Evolutionary conservation across 2,113 vertebrate species (phyloP).

Genomic region (Corythoichthys intestinalis): DNA sequence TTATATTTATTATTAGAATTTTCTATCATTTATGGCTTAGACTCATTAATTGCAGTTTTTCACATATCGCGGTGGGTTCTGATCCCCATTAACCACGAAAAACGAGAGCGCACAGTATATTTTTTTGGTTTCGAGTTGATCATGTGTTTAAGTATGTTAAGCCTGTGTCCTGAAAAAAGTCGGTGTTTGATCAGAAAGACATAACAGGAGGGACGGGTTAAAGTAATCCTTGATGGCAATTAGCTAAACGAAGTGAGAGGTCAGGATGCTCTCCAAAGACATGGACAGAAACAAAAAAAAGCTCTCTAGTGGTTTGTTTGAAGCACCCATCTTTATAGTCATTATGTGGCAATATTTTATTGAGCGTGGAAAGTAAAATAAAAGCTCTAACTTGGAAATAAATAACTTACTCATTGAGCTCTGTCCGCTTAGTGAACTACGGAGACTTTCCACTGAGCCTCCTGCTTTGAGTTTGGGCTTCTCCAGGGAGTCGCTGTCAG

Average conservation of each 20-base stretch:
- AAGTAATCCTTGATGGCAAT: slow-evolving; percentile 22
- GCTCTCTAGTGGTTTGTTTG: background rate
- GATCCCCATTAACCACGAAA: no score
- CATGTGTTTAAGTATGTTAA: background rate
- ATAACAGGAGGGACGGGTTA: slow-evolving; percentile 22
- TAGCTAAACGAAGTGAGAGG: slow-evolving; percentile 9
- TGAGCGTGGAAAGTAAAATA: background rate
- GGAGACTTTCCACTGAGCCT: slow-evolving; percentile 94
- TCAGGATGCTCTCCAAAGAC: background rate
- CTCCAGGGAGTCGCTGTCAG: slow-evolving; percentile 73
- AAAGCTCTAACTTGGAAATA: background rate
- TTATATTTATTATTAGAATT: no score
- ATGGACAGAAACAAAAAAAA: slow-evolving; percentile 37
- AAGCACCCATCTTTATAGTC: no score
- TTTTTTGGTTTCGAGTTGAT: no score
- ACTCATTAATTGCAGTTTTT: no score
- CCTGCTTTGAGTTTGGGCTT: slow-evolving; percentile 90
- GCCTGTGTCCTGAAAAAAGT: background rate
- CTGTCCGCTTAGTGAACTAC: slow-evolving; percentile 93
- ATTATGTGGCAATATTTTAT: background rate
- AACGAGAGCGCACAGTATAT: no score
- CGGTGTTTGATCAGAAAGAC: slow-evolving; percentile 2
- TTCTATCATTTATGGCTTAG: no score
- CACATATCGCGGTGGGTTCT: no score
- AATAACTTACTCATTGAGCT: slow-evolving; percentile 86